Base-by-base conservation (phyloP, 2,113 vertebrate species). In the Murina feae region DNA sequence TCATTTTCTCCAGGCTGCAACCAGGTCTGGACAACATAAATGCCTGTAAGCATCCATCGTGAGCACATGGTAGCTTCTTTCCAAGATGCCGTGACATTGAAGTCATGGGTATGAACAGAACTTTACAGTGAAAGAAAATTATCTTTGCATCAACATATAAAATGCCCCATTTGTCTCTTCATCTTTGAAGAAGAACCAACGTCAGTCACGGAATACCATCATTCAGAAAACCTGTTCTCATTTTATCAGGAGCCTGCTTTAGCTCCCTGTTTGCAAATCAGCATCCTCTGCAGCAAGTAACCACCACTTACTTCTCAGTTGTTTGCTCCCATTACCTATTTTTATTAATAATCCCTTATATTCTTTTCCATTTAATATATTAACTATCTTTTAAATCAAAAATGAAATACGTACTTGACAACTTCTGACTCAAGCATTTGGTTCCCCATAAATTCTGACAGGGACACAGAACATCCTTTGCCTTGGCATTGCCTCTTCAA, bases 401-500 rank as follows among this genome's bases (percentile, higher is more conserved):
- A 92, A 93, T 93, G 90, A 94, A 97, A 97, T 58, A 75, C 93
- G 55, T 86, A 49, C 95, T 97, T 98, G 95, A 96, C 97, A 93
- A 91, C 35, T 32, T 96, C 93, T 88, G 39, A 35, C 39, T 23
- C 39, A 79, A 95, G 66, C 79, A 28, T 94, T 97, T 28, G 0
- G 1, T 93, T 94, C 1, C 0, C 80, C 89, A 81, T 97, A 96
- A 98, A 97, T 96, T 93, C 96, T 97, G 81, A 89, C 89, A 97
- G 91, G 94, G 96, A 95, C 91, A 51, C 2, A 2, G 39, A 44
- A 44, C 10, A 10, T 90, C 5, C 90, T 97, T 97, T 63, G 89
- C 95, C 86, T 95, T 97, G 90, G 96, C 9, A 2, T 1, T 1
- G 53, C 58, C 96, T 98, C 97, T 91, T 98, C 96, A 95, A 97